Evolutionary conservation across 2,888 invertebrate species (phyloP), one percentile per base, ranked within the genome.

Genomic region (Mythimna vitellina): DNA sequence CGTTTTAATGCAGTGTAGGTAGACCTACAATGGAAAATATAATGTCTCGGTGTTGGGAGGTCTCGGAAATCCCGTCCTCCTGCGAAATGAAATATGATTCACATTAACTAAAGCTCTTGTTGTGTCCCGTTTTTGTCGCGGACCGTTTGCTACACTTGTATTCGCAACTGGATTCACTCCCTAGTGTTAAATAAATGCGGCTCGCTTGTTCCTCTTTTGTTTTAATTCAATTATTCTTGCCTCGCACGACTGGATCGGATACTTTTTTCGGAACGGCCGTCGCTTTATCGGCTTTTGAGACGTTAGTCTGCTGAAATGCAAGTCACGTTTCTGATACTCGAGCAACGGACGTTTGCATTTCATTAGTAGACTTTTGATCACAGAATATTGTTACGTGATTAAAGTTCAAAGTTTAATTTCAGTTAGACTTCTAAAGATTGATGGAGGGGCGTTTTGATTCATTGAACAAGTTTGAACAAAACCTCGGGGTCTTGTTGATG

Each of bases 91-190:
- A 94, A 94, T 94, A 94, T 94, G 93, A 94, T 91, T 89, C 92
- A 89, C 93, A 94, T 94, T 94, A 93, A 92, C 89, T 89, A 90
- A 93, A 93, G 91, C 93, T 91, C 93, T 91, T 90, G 92, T 92
- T 93, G 90, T 92, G 91, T 92, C 87, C 89, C 91, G 92, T 93
- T 94, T 94, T 94, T 93, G 92, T 92, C 92, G 88, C 86, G 80
- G 88, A 91, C 86, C 87, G 87, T 91, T 92, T 90, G 87, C 88
- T 85, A 87, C 87, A 87, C 89, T 91, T 89, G 89, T 92, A 89
- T 91, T 91, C 89, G 90, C 88, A 86, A 90, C 89, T 89, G 89
- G 88, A 86, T 89, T 87, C 85, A 85, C 87, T 91, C 89, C 87
- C 75, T 88, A 92, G 89, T 89, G 86, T 88, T 87, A 87, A 90